phyloP scores from a whole-genome alignment of 2,113 vertebrate genomes.

The Neotragus moschatus region DNA sequence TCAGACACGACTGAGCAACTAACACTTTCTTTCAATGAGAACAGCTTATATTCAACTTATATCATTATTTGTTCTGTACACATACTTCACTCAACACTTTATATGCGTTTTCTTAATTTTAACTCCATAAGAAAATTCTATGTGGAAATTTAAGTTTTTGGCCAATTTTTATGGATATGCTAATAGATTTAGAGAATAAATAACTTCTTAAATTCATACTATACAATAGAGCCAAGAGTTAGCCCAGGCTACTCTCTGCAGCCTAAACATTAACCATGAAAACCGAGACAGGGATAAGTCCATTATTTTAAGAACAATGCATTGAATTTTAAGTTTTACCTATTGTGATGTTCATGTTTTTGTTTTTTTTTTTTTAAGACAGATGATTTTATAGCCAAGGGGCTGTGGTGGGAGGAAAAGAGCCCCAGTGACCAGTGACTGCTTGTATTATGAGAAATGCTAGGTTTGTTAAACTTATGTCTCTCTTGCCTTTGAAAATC shows the following conservation, averaged over 20 bases:
- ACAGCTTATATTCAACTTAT: neutral
- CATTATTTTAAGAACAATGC: neutral
- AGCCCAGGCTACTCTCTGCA: neutral
- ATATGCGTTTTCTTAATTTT: neutral
- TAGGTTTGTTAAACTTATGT: neutral
- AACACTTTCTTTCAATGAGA: neutral
- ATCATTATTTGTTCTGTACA: neutral
- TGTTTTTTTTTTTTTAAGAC: neutral
- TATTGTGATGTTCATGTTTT: neutral
- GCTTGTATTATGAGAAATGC: neutral
- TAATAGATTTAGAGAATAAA: neutral
- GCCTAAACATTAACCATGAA: neutral
- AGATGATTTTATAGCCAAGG: neutral
- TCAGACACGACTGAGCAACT: neutral
- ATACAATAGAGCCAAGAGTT: neutral
- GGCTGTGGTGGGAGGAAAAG: neutral
- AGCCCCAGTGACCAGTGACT: neutral
- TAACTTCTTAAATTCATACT: neutral
- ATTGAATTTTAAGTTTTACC: neutral
- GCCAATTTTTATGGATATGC: neutral
- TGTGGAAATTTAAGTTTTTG: neutral
- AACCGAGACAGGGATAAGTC: neutral
- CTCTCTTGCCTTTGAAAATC: neutral
- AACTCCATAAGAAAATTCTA: neutral
- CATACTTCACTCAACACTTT: neutral